Evolutionary conservation across 2,888 invertebrate genomes (phyloP), one percentile per base, ranked within the genome.

Genomic region (Plebejus argus): DNA sequence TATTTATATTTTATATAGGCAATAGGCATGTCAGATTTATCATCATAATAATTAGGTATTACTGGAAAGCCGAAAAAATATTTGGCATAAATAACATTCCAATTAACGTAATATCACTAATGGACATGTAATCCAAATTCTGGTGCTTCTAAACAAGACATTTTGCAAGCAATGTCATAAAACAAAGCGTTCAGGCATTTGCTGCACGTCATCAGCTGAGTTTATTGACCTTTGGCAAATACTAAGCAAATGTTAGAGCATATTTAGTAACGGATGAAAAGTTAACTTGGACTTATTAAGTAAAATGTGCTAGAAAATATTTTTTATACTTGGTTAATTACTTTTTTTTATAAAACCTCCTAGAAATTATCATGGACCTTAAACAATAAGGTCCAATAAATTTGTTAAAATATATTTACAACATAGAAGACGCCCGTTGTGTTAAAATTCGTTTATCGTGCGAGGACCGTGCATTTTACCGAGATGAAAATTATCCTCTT

Each of bases 171-270:
- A 61, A 61, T 61, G 20, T 5, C 61, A 58, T 58, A 58, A n/a
- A 53, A 58, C n/a, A 58, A 20, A 61, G 61, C 61, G 61, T 61
- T 61, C 61, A 61, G 23, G 23, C 10, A 23, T 61, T 61, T 61
- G n/a, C 23, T 23, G 61, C 61, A 23, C 61, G 61, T 61, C 61
- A 61, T 61, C 20, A 61, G 61, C 10, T 8, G 8, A 58, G 61
- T 23, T 61, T 61, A 23, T 23, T 61, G 23, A 61, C 23, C 61
- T 61, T 61, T 61, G 12, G 61, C 4, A 23, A 61, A 61, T 23
- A 15, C 12, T 28, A 12, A 12, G 12, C 23, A 23, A 61, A 61
- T 61, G 23, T 23, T 61, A 61, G 61, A 61, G 61, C 12, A 23
- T 61, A 61, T 61, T 61, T 61, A 61, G 12, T 61, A 4, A 23